Conservation (phyloP, 2,888 invertebrate genomes). For the Trachelus tabidus region DNA sequence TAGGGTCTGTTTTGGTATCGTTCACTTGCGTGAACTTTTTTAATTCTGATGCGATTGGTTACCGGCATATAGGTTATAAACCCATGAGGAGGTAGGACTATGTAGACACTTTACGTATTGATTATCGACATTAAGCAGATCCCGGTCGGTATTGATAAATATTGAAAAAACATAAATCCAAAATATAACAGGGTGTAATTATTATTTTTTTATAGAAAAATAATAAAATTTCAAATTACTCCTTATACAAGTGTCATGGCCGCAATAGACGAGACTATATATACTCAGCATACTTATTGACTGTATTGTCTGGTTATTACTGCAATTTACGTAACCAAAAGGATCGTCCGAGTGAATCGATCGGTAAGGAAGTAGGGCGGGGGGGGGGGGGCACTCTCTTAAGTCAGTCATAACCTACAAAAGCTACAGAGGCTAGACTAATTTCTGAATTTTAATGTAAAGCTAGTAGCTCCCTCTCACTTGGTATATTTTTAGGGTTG, state of each 20-base stretch:
- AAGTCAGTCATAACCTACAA: not conserved
- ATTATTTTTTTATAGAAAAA: not conserved
- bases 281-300: not conserved
- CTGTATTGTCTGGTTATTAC: constrained; percentile 5
- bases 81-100: no score
- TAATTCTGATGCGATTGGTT: no score
- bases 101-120: not conserved
- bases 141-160: not conserved
- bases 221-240: not conserved
- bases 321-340: constrained; percentile 11
- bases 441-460: not conserved
- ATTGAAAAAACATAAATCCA: not conserved
- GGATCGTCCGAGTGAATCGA: not conserved
- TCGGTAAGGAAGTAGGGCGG: not conserved
- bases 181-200: not conserved
- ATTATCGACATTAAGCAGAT: not conserved
- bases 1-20: no score
- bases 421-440: not conserved
- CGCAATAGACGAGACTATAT: not conserved
- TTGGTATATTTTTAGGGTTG: not conserved
- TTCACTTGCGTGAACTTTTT: no score
- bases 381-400: not conserved
- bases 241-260: not conserved
- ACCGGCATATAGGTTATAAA: no score
- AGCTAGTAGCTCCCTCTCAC: not conserved